Conservation (phyloP, 2,888 invertebrate species). For the Calameuta pallipes region DNA sequence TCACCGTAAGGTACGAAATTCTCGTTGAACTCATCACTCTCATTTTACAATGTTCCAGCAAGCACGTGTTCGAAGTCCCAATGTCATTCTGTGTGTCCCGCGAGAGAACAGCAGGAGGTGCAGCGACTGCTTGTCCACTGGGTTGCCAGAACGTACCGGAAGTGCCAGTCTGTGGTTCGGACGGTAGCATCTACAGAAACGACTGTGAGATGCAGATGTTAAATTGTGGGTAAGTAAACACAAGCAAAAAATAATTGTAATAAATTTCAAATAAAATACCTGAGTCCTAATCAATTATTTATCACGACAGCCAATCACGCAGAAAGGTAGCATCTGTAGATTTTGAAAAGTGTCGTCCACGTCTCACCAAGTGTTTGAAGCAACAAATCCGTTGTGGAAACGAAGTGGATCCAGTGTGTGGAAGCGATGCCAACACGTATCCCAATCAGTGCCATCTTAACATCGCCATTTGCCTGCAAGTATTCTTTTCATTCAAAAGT, state of each 20-base stretch:
- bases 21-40: not conserved
- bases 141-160: conserved; percentile 80
- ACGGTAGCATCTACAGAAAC: conserved; percentile 88
- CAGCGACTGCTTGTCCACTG: conserved; percentile 75
- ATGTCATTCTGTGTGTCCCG: conserved; percentile 88
- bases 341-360: conserved; percentile 83
- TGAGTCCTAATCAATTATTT: not conserved
- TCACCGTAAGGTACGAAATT: not conserved
- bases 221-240: conserved; percentile 81
- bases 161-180: conserved; percentile 85
- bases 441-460: conserved; percentile 85
- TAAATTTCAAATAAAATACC: not conserved
- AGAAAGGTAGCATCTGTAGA: conserved; percentile 77
- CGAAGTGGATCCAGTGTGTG: conserved; percentile 85
- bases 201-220: conserved; percentile 90
- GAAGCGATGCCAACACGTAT: conserved; percentile 89
- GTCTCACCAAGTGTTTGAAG: conserved; percentile 81
- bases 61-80: conserved; percentile 92
- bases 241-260: not conserved
- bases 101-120: conserved; percentile 77
- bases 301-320: conserved; percentile 60
- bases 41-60: conserved; percentile 68
- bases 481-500: conserved; percentile 34
- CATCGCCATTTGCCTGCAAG: conserved; percentile 87
- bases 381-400: conserved; percentile 75